Base-by-base conservation (phyloP, 2,888 invertebrate species). In the Drosophila flavopinicola region DNA sequence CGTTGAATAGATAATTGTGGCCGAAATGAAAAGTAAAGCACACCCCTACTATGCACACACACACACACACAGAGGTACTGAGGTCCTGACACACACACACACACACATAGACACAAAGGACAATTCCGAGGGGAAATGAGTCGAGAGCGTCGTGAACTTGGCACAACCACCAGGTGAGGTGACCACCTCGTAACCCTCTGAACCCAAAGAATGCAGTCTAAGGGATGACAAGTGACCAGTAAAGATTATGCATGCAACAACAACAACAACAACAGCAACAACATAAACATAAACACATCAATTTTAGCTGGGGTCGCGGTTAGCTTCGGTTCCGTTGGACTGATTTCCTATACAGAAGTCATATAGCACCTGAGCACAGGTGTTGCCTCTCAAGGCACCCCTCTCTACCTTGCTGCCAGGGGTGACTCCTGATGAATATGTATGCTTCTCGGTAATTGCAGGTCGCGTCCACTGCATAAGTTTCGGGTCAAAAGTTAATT, bases 1-100 rank as follows among this genome's bases (percentile, higher is more conserved):
- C 85, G 83, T 87, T 83, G 83, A 87, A 88, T 83, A 88, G 87
- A 88, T 88, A 88, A 88, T 88, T 88, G 88, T 78, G 52, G 69
- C 75, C 78, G 72, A 79, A 88, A 83, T 79, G 82, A 77, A 77
- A 72, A 83, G 79, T 76, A 73, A 75, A 73, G 57, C 76, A 75
- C 69, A 60, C 72, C 56, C 32, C 9, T 48, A 45, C 15, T 38
- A 37, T 39, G 30, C n/a, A 37, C 51, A 29, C 11, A 56, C 25
- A 20, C 37, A 6, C 17, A 17, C 17, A 33, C 5, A 13, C 29
- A 30, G 32, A 47, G 37, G 9, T 54, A 61, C 56, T 41, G 38
- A 65, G 57, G 54, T 54, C 44, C 60, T 59, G 7, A 4, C 20
- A 2, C 20, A 4, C 35, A 64, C 65, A 61, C 65, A 15, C 13